Evolutionary conservation across 2,888 invertebrate genomes (phyloP).

Genomic region (Aelia acuminata): DNA sequence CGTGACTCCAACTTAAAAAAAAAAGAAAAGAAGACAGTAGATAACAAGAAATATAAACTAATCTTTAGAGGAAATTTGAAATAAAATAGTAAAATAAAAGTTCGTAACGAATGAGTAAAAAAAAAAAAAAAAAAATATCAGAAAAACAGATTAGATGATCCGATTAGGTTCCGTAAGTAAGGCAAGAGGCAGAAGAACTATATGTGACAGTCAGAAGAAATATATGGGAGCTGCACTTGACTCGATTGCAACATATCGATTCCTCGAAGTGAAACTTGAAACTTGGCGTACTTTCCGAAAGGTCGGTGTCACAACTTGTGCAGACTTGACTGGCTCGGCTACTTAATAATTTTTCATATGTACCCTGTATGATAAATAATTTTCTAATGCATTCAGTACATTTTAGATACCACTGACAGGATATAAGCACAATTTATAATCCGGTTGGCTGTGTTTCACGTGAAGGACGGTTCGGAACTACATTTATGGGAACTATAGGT

Average conservation of each 20-base stretch:
- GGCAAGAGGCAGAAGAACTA: neutral
- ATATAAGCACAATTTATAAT: too few relatives aligned
- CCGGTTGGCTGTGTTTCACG: too few relatives aligned
- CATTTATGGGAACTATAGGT: too few relatives aligned
- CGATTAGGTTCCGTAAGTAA: neutral
- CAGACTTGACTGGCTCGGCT: neutral
- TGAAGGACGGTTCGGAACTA: too few relatives aligned
- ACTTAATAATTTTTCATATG: neutral
- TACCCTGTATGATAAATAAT: neutral
- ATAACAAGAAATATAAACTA: too few relatives aligned
- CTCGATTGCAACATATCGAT: neutral
- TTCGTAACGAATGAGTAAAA: too few relatives aligned
- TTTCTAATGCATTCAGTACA: neutral
- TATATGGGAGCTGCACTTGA: neutral
- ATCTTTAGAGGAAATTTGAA: too few relatives aligned
- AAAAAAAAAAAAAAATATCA: too few relatives aligned
- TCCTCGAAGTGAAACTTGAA: conserved; percentile 25
- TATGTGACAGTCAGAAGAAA: conserved; percentile 22
- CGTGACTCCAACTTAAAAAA: too few relatives aligned
- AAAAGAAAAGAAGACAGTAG: too few relatives aligned
- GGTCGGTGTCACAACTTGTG: neutral
- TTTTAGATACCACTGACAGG: too few relatives aligned
- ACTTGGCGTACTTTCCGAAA: conserved; percentile 6
- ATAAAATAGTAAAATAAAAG: too few relatives aligned
- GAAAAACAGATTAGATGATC: neutral